Percentiles rank a stretch among this genome's conserved stretches.
Evolutionary conservation across 2,797 vertebrate species (phyloP).

Genomic region (Myotis pilosus): DNA sequence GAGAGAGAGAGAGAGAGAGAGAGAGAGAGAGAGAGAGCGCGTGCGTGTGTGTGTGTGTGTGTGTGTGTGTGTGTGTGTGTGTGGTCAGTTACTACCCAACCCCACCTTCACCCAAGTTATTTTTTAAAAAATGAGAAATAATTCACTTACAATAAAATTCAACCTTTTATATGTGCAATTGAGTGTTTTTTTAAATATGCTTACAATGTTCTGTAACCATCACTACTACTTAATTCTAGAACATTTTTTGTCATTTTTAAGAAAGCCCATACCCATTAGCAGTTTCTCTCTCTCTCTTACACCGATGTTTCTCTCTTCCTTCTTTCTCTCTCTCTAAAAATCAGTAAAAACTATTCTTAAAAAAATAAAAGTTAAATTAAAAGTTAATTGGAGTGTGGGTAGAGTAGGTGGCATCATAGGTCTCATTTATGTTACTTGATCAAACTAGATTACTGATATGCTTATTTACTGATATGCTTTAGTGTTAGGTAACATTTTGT

Average conservation of each 20-base stretch:
- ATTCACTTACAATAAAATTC: not conserved
- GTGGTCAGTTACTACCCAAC: not conserved
- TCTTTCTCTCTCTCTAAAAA: not conserved
- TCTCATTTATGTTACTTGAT: not conserved
- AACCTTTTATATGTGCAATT: not conserved
- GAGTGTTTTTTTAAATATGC: not conserved
- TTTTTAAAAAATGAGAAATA: not conserved
- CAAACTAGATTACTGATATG: not conserved
- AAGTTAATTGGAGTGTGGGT: not conserved
- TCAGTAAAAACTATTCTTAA: not conserved
- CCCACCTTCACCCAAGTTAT: not conserved
- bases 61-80: not conserved
- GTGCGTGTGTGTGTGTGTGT: not conserved
- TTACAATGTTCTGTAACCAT: not conserved
- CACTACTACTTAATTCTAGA: not conserved
- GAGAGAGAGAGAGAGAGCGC: too few relatives aligned
- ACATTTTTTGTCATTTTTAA: not conserved
- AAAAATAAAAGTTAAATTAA: not conserved
- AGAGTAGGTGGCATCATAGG: not conserved
- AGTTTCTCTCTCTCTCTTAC: not conserved
- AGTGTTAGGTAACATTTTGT: not conserved
- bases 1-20: too few relatives aligned
- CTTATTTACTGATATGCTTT: not conserved
- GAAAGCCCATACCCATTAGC: not conserved
- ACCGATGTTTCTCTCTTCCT: not conserved